Evolutionary conservation across 2,113 vertebrate species (phyloP).

Genomic region (Prunella fulvescens): DNA sequence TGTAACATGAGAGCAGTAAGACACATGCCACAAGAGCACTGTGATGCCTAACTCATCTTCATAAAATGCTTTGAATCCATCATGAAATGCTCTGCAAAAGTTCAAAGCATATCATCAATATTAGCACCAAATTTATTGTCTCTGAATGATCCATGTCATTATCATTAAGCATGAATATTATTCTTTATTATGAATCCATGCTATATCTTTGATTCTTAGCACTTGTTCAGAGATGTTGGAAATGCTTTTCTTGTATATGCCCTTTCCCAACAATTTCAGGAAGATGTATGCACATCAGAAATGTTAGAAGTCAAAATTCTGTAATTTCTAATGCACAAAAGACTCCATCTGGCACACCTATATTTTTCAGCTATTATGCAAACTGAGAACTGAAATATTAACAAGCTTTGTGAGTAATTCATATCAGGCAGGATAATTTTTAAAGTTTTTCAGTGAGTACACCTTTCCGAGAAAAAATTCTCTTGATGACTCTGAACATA

Average conservation of each 20-base stretch:
- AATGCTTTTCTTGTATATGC: not conserved
- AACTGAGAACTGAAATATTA: conserved; percentile 62
- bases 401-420: conserved; percentile 63
- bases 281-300: not conserved
- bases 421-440: conserved; percentile 49
- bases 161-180: not conserved
- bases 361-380: conserved; percentile 64
- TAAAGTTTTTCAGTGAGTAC: conserved; percentile 39
- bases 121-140: not conserved
- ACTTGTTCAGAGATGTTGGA: not conserved
- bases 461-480: conserved; percentile 65
- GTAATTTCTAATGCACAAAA: conserved; percentile 29
- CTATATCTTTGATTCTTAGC: not conserved
- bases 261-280: conserved; percentile 19
- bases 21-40: not conserved
- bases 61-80: not conserved
- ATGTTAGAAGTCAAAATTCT: conserved; percentile 36
- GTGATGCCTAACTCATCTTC: not conserved
- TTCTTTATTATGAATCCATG: not conserved
- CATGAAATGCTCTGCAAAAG: not conserved
- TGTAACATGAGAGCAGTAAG: not conserved
- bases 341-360: conserved; percentile 41
- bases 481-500: conserved; percentile 49
- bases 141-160: not conserved
- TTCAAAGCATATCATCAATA: not conserved